These are phyloP conservation scores for Elachura formosa DNA, from an alignment of 2,113 vertebrate genomes.

Conservation along the genomic window DNA sequence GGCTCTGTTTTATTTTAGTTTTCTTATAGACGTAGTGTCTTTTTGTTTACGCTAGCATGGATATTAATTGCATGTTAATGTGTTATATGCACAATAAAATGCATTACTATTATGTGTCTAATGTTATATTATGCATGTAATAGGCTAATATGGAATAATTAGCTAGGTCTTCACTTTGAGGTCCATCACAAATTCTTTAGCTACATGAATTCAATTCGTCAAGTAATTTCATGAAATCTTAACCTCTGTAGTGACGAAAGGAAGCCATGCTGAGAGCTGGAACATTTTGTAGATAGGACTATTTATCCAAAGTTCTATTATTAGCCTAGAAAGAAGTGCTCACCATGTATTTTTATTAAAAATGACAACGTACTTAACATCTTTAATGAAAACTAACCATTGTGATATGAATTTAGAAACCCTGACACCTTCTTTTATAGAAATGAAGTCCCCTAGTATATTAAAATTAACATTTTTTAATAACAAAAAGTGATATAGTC, in stretches of 20 bases:
- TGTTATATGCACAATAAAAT: neutral
- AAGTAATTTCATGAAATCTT: neutral
- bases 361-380: slow-evolving; percentile 37
- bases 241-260: neutral
- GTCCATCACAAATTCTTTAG: neutral
- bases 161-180: neutral
- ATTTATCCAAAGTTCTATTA: slow-evolving; percentile 55
- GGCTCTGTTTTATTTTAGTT: neutral
- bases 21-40: neutral
- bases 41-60: neutral
- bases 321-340: slow-evolving; percentile 16
- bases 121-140: neutral
- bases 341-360: neutral
- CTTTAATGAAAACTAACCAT: slow-evolving; percentile 30
- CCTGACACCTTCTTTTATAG: slow-evolving; percentile 59
- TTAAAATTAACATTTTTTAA: slow-evolving; percentile 76
- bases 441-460: slow-evolving; percentile 61
- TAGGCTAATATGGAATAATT: neutral
- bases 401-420: neutral
- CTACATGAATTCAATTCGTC: neutral
- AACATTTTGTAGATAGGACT: slow-evolving; percentile 14
- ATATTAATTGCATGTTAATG: neutral
- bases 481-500: slow-evolving; percentile 69
- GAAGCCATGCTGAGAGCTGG: slow-evolving; percentile 26
- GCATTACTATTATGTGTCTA: neutral